These are phyloP conservation scores for Minunthozetes semirufus DNA, from an alignment of 2,888 invertebrate species.

Conservation along the genomic window DNA sequence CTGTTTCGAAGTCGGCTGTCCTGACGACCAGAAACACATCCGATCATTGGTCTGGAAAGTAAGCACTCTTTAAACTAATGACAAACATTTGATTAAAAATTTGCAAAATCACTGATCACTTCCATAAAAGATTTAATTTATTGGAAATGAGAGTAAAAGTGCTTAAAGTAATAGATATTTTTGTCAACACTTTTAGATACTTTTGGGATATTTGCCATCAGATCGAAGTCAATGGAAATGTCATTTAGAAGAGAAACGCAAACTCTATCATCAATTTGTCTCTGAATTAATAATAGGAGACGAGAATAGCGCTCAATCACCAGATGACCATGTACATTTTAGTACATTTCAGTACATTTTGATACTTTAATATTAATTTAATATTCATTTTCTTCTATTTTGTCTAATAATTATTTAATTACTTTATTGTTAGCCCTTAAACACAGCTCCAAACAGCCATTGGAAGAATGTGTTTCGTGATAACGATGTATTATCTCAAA, in stretches of 20 bases:
- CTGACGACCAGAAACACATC: constrained; percentile 37
- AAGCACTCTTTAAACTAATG: background rate
- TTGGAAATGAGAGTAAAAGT: background rate
- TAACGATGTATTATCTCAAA: constrained; percentile 93
- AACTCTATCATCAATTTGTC: constrained; percentile 72
- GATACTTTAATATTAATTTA: too few relatives aligned
- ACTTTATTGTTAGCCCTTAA: constrained; percentile 63
- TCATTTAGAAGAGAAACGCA: constrained; percentile 65
- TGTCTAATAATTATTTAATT: background rate
- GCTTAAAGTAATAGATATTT: background rate
- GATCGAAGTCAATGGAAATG: constrained; percentile 62
- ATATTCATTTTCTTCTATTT: background rate
- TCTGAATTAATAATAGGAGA: constrained; percentile 37
- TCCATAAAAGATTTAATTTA: background rate
- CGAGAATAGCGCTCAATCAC: constrained; percentile 21
- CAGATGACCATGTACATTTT: constrained; percentile 37
- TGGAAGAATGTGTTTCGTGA: constrained; percentile 96
- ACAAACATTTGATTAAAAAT: background rate
- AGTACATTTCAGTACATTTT: background rate
- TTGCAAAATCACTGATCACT: background rate
- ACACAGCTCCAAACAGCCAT: constrained; percentile 86
- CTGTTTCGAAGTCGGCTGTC: constrained; percentile 36
- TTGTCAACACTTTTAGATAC: constrained; percentile 3
- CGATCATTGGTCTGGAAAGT: constrained; percentile 38
- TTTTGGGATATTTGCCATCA: constrained; percentile 61